Evolutionary conservation across 2,888 invertebrate genomes (phyloP), one percentile per base, ranked within the genome.

Genomic region (Drosophila borborema): DNA sequence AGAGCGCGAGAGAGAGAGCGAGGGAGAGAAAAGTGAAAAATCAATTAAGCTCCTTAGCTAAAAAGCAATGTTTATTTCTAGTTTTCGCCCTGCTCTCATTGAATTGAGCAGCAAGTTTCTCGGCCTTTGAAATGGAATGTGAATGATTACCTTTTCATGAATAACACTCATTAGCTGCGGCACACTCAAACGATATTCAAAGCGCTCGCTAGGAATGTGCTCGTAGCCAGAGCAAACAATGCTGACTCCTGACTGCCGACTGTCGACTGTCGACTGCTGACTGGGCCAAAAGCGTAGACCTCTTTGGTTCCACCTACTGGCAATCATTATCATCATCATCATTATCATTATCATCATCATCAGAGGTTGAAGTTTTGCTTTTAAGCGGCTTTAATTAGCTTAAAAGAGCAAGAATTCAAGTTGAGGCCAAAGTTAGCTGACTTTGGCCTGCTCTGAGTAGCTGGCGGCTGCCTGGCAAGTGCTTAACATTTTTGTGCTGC

Each of bases 401-500:
- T 31, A 51, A 63, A 61, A 41, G 67, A 67, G 41, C 51, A 34
- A 51, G 59, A 77, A 73, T 73, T 80, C 64, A 74, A 82, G 77
- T 80, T 77, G 45, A 71, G 63, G 45, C 53, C 72, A 74, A 58
- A 58, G 69, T 62, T 55, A 43, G 23, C 49, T 48, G 48, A 31
- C 54, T 51, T 41, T 53, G 45, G 28, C 12, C 12, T 64, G 41
- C 49, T 31, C 18, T 18, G 20, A 40, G 34, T 18, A 55, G 8
- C 12, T 31, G 18, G 43, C 18, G 43, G 18, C 43, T 43, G 56
- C 20, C 49, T 61, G 59, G 59, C 43, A 72, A 85, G 77, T 71
- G 80, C 86, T 86, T 69, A 75, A 68, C 72, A 86, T 86, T 76
- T 78, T 85, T 85, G 74, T 79, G 85, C 88, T 86, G 83, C 84